A percentile compares a stretch with the other conserved stretches of the same genome.
phyloP scores from a whole-genome alignment of 2,888 invertebrate genomes.

The Dioctria rufipes region DNA sequence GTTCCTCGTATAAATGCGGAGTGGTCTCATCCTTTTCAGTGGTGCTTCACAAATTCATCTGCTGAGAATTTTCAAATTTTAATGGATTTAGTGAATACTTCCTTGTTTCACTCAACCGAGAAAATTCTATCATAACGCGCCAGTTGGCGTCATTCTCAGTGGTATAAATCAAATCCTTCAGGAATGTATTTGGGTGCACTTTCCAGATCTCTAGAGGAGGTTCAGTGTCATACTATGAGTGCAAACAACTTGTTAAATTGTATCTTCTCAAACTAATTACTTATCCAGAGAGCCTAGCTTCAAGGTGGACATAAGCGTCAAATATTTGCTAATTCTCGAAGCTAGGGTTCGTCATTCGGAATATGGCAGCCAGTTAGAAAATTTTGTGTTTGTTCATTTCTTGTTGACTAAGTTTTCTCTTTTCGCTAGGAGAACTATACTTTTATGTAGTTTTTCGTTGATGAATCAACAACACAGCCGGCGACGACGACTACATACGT shows the following conservation, averaged over 20 bases:
- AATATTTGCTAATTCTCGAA: neutral
- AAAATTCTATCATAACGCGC: neutral
- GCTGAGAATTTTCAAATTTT: constrained; percentile 30
- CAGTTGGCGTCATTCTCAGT: neutral
- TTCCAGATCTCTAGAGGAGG: neutral
- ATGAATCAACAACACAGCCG: constrained; percentile 21
- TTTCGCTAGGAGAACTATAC: neutral
- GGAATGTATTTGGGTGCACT: neutral
- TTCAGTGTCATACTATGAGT: neutral
- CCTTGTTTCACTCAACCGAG: neutral
- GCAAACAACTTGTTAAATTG: constrained; percentile 24
- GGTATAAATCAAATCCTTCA: neutral
- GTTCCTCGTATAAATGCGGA: constrained; percentile 2
- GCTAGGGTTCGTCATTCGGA: neutral
- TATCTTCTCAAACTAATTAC: constrained; percentile 17
- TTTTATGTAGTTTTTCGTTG: neutral
- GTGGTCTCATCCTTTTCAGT: neutral
- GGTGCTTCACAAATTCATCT: neutral
- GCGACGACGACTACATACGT: neutral
- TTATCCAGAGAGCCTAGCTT: neutral
- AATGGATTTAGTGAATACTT: constrained; percentile 23
- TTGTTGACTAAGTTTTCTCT: neutral
- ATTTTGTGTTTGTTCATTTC: neutral
- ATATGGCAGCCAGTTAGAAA: neutral
- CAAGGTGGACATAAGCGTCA: neutral